A percentile compares a stretch with the other conserved stretches of the same genome.
phyloP scores from a whole-genome alignment of 2,888 invertebrate species.

The Stegana nigrithorax region DNA sequence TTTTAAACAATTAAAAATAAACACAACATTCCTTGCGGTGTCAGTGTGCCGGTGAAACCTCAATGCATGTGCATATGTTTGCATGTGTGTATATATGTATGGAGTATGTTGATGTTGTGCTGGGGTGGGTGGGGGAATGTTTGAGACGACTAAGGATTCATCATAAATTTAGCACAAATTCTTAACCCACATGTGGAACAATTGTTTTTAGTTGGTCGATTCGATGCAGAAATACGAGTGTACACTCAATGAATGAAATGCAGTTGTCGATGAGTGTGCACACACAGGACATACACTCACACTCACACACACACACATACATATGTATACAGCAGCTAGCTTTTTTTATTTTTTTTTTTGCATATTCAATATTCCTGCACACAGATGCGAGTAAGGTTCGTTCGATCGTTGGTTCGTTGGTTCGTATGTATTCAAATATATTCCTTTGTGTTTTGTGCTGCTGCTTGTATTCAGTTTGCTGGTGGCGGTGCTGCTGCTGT shows the following conservation, averaged over 20 bases:
- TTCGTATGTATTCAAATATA: conserved; percentile 7
- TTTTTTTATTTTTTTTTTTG: conserved; percentile 4
- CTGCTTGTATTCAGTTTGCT: background rate
- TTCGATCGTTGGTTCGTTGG: no score
- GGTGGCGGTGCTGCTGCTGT: background rate
- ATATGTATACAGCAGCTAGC: background rate
- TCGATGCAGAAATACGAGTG: conserved; percentile 1
- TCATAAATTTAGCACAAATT: conserved; percentile 6
- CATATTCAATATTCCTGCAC: conserved; percentile 5
- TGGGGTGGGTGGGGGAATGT: no score
- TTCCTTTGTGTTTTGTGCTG: conserved; percentile 7
- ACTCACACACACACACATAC: background rate
- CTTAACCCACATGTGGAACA: conserved; percentile 31
- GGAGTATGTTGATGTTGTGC: no score
- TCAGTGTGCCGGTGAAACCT: no score
- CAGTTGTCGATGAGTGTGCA: background rate
- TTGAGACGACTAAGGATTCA: no score
- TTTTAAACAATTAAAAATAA: no score
- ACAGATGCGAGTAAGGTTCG: no score
- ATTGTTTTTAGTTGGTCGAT: conserved; percentile 1
- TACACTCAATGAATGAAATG: no score
- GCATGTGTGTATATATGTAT: no score
- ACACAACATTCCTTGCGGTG: no score
- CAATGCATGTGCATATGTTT: no score
- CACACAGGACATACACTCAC: background rate